A percentile compares a stretch with the other conserved stretches of the same genome.
Conservation (phyloP, 2,113 vertebrate genomes). For the human (Homo sapiens) region DNA sequence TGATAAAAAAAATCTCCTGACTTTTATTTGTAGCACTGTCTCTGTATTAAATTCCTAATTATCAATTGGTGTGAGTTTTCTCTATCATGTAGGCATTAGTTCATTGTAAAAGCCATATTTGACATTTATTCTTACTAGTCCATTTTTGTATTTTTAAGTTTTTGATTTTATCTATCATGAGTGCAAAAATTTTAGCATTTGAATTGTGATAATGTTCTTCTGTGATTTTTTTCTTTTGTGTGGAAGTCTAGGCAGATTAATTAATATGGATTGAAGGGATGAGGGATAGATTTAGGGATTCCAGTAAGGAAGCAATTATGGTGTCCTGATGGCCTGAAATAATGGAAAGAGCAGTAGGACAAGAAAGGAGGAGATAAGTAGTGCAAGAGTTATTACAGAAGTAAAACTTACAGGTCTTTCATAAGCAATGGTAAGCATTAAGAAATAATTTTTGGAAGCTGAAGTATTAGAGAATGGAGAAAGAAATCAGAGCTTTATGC, state of each 20-base stretch:
- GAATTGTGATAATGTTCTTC: not conserved
- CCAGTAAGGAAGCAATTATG: not conserved
- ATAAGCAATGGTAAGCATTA: not conserved
- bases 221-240: not conserved
- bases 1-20: not conserved
- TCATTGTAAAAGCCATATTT: not conserved
- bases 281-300: not conserved
- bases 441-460: not conserved
- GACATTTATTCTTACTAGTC: not conserved
- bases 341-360: not conserved
- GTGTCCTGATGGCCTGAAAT: not conserved
- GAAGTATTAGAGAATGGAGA: not conserved
- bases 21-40: not conserved
- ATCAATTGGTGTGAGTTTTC: not conserved
- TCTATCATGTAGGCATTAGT: not conserved
- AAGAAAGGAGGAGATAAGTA: not conserved
- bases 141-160: not conserved
- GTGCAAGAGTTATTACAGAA: not conserved
- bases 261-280: not conserved
- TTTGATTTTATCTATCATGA: not conserved
- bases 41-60: not conserved
- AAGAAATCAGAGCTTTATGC: not conserved
- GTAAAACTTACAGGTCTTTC: not conserved
- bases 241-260: not conserved
- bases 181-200: not conserved